Base-by-base conservation (phyloP, 2,888 invertebrate species). In the Aquatica leii region DNA sequence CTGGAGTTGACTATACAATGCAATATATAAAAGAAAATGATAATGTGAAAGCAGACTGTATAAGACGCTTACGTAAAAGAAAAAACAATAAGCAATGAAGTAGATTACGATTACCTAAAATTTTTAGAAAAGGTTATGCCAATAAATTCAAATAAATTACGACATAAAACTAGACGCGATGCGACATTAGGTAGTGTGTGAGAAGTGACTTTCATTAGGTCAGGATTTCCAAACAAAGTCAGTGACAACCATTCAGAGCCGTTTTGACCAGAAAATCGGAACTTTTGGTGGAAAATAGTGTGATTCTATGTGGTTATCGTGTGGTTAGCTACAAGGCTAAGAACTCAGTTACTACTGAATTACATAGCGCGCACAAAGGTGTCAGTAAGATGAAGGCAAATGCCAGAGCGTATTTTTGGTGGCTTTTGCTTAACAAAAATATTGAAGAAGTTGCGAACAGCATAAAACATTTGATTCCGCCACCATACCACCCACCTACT, bases 181-280 rank as follows among this genome's bases (percentile, higher is more conserved):
- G 2, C 31, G 15, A 12, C 20, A 9, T 48, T 57, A n/a, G 60
- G 60, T n/a, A n/a, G n/a, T n/a, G n/a, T n/a, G n/a, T n/a, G n/a
- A 18, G 11, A 56, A 14, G 17, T 60, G n/a, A 43, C 57, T 48
- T 60, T 31, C 35, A 56, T 60, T 5, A n/a, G 55, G 14, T 46
- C 57, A 31, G 46, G 34, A 8, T 60, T 55, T 60, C 55, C 60
- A 24, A 37, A 46, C n/a, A 9, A 60, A 21, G 17, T 1, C 1
- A 34, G 56, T 17, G 20, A 60, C 14, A 48, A 60, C 5, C 31
- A 6, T 4, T 31, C 9, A 31, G 9, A 31, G 9, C 31, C 31
- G 9, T 31, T 9, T 9, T 31, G 4, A 6, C 4, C 9, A 4
- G 9, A n/a, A n/a, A n/a, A n/a, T n/a, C n/a, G n/a, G n/a, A n/a